A percentile compares a stretch with the other conserved stretches of the same genome.
Evolutionary conservation across 2,113 vertebrate species (phyloP).

Genomic region (Leptobrachium leishanense): DNA sequence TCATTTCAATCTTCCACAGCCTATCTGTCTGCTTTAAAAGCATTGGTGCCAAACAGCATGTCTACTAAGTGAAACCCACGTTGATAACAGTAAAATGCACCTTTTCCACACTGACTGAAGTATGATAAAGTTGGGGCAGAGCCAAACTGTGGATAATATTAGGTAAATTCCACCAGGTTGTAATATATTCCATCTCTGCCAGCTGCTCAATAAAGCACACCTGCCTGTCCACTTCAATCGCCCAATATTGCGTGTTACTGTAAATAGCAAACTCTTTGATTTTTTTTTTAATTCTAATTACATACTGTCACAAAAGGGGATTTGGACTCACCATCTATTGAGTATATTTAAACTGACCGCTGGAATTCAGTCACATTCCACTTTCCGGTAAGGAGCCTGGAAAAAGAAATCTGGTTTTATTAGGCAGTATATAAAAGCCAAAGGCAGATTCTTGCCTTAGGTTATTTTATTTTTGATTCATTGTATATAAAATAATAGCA

Average conservation of each 20-base stretch:
- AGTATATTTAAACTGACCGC: background rate
- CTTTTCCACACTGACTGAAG: background rate
- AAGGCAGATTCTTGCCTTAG: no score
- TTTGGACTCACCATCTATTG: background rate
- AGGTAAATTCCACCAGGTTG: constrained; percentile 9
- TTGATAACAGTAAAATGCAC: background rate
- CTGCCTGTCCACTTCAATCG: background rate
- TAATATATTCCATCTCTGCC: background rate
- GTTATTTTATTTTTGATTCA: no score
- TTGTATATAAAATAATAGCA: no score
- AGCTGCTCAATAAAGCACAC: constrained; percentile 15
- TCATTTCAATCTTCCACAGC: background rate
- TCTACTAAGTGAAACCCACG: no score
- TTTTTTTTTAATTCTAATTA: background rate
- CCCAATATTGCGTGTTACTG: background rate
- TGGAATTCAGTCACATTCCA: background rate
- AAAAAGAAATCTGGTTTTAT: no score
- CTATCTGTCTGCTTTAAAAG: background rate
- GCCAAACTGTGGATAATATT: background rate
- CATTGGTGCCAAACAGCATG: background rate
- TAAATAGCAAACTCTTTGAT: constrained; percentile 7
- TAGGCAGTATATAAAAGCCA: no score
- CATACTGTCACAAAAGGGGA: background rate
- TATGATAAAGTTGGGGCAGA: background rate
- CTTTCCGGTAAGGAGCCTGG: background rate